These are phyloP conservation scores for Furcula furcula DNA, from an alignment of 2,888 invertebrate species.

Conservation along the genomic window DNA sequence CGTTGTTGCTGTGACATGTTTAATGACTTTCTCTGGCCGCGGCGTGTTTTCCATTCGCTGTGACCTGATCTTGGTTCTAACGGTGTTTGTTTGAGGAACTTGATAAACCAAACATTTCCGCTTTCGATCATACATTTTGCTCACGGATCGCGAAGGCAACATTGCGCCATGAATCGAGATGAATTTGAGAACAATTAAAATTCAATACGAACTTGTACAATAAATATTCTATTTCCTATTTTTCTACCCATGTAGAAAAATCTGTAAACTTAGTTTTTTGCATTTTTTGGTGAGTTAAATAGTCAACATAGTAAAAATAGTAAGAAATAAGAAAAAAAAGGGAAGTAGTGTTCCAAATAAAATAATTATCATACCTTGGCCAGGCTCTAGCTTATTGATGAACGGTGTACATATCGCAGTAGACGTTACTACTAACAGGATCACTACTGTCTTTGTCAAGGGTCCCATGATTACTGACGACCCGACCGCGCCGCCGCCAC, in stretches of 20 bases:
- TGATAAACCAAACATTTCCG: conserved; percentile 38
- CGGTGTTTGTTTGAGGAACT: conserved; percentile 36
- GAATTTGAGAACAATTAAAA: conserved; percentile 25
- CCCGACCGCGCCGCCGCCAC: conserved; percentile 36
- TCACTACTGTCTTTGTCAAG: conserved; percentile 53
- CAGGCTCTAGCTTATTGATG: conserved; percentile 59
- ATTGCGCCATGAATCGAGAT: conserved; percentile 39
- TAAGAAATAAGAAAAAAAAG: background rate
- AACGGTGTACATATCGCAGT: conserved; percentile 54
- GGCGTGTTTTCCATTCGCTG: conserved; percentile 53
- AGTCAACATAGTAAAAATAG: too few species aligned
- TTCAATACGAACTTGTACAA: background rate
- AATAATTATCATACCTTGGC: conserved; percentile 53
- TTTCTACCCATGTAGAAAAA: too few species aligned
- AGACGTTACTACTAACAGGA: conserved; percentile 43
- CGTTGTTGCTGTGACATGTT: conserved; percentile 55
- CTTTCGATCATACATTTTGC: conserved; percentile 39
- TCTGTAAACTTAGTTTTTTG: too few species aligned
- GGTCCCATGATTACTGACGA: conserved; percentile 66
- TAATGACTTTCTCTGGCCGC: conserved; percentile 75
- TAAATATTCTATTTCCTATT: background rate
- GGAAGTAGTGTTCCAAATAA: background rate
- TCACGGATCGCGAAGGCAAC: conserved; percentile 56
- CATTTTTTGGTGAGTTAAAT: too few species aligned
- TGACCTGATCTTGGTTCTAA: conserved; percentile 46